Conservation (phyloP, 2,888 invertebrate species). For the Philonicus albiceps region DNA sequence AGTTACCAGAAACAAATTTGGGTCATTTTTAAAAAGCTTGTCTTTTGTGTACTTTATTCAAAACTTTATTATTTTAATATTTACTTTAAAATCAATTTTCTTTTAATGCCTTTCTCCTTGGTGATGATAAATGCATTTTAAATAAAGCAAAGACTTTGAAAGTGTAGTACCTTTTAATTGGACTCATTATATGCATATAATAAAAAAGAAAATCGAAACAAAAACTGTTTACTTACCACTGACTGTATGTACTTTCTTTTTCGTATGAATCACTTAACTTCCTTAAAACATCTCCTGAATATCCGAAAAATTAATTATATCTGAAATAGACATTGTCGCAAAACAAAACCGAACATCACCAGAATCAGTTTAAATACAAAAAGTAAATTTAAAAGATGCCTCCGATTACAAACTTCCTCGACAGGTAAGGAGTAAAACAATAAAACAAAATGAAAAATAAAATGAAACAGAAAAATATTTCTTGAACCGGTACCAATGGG, state of each 20-base stretch:
- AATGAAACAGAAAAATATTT: neutral
- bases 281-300: neutral
- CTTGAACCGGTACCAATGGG: constrained; percentile 4
- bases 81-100: too few relatives aligned
- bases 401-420: neutral
- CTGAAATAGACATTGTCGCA: neutral
- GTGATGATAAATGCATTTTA: too few relatives aligned
- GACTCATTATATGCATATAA: neutral
- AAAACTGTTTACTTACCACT: too few relatives aligned
- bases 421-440: neutral
- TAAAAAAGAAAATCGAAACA: neutral
- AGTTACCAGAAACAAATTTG: too few relatives aligned
- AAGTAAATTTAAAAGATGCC: neutral
- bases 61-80: too few relatives aligned
- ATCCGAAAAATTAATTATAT: neutral
- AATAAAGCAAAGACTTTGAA: too few relatives aligned
- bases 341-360: neutral
- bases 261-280: neutral
- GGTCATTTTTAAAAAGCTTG: too few relatives aligned
- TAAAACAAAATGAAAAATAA: neutral
- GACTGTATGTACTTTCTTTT: neutral
- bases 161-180: too few relatives aligned
- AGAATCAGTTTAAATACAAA: neutral
- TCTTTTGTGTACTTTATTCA: too few relatives aligned
- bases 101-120: too few relatives aligned